A percentile compares a stretch with the other conserved stretches of the same genome.
Conservation (phyloP, 1,140 invertebrate genomes). For the Apis florea region DNA sequence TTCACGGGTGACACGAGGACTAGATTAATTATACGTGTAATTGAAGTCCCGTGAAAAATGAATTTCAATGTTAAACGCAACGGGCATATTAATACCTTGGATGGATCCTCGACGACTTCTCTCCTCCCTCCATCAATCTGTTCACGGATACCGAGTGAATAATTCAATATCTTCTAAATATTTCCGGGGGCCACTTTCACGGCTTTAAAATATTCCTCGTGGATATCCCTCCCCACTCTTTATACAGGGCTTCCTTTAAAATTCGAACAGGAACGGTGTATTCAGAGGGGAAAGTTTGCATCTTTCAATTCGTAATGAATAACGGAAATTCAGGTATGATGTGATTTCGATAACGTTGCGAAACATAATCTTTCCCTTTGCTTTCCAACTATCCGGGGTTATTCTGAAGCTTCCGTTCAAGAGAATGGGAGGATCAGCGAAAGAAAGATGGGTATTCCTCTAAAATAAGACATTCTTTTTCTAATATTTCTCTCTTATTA, state of each 20-base stretch:
- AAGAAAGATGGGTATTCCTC: too few species aligned
- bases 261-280: not conserved
- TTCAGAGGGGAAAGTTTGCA: not conserved
- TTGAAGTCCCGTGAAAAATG: slow-evolving; percentile 39
- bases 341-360: not conserved
- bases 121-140: not conserved
- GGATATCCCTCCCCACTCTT: not conserved
- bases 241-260: not conserved
- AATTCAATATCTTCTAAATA: slow-evolving; percentile 37
- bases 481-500: too few species aligned
- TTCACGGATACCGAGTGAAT: slow-evolving; percentile 21
- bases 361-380: not conserved
- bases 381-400: too few species aligned
- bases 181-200: slow-evolving; percentile 7
- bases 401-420: too few species aligned
- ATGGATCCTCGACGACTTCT: not conserved
- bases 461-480: too few species aligned
- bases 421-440: too few species aligned
- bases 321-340: not conserved
- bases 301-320: slow-evolving; percentile 7
- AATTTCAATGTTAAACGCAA: slow-evolving; percentile 46
- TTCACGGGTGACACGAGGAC: not conserved
- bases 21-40: slow-evolving; percentile 42
- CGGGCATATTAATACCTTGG: slow-evolving; percentile 34
- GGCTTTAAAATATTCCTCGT: slow-evolving; percentile 10